Percentiles rank a stretch among this genome's conserved stretches.
Evolutionary conservation across 2,113 vertebrate species (phyloP).

Genomic region (Accipiter virgatus): DNA sequence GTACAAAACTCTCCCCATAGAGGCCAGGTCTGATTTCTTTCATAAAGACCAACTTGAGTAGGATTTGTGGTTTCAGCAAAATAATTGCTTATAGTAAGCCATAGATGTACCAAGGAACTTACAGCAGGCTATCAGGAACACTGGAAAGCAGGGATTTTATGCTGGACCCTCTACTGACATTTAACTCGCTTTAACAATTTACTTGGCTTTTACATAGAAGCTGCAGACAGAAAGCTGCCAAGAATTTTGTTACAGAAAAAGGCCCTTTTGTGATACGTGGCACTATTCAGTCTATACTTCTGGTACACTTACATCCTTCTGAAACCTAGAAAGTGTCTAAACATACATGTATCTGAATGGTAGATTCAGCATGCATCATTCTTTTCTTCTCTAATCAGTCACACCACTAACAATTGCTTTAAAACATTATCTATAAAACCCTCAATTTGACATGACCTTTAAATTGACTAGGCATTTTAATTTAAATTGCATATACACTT

Average conservation of each 20-base stretch:
- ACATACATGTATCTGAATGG: not conserved
- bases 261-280: not conserved
- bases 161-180: not conserved
- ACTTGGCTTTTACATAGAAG: not conserved
- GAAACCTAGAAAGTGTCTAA: not conserved
- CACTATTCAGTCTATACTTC: not conserved
- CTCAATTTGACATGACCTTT: constrained; percentile 55
- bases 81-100: not conserved
- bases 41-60: not conserved
- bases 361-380: not conserved
- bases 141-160: not conserved
- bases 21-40: not conserved
- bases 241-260: not conserved
- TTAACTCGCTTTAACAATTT: not conserved
- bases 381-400: not conserved
- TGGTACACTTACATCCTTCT: not conserved
- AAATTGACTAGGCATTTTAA: constrained; percentile 53
- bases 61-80: not conserved
- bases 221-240: not conserved
- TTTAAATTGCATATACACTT: constrained; percentile 22
- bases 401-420: constrained; percentile 8
- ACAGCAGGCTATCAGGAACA: not conserved
- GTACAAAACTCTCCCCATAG: not conserved
- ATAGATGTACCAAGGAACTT: not conserved
- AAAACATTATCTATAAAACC: constrained; percentile 43